These are phyloP conservation scores for Diaphora mendica DNA, from an alignment of 2,888 invertebrate genomes.

Conservation along the genomic window DNA sequence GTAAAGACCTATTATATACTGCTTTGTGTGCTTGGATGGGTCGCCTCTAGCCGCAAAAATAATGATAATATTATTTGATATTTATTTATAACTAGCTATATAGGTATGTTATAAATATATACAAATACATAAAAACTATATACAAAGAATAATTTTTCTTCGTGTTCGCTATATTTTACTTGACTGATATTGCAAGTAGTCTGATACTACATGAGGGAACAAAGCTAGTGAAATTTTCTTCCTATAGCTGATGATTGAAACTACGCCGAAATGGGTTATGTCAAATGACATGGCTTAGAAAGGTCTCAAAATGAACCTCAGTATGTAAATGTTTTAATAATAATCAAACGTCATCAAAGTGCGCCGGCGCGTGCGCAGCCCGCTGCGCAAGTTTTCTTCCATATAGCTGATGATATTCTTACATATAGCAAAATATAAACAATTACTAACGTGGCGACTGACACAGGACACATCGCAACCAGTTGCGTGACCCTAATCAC, in stretches of 20 bases:
- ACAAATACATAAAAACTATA: too few relatives aligned
- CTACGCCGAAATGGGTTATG: too few relatives aligned
- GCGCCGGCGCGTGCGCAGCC: constrained; percentile 29
- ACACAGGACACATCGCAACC: constrained; percentile 29
- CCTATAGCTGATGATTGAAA: not conserved
- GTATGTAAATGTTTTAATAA: constrained; percentile 21
- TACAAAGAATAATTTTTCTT: not conserved
- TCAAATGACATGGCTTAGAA: not conserved
- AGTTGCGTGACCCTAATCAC: constrained; percentile 62
- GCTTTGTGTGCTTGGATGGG: not conserved
- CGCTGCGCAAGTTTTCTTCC: too few relatives aligned
- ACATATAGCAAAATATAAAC: not conserved
- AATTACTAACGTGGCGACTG: not conserved
- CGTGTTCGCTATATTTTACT: not conserved
- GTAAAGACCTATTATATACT: too few relatives aligned
- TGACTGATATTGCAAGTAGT: too few relatives aligned
- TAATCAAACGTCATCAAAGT: constrained; percentile 36
- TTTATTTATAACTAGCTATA: not conserved
- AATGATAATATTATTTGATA: not conserved
- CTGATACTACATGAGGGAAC: not conserved
- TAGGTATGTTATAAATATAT: too few relatives aligned
- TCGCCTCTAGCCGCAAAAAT: not conserved
- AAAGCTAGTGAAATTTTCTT: not conserved
- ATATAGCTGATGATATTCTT: not conserved
- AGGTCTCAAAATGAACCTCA: constrained; percentile 13